phyloP scores from a whole-genome alignment of 2,113 vertebrate species.

The Channa maculata region DNA sequence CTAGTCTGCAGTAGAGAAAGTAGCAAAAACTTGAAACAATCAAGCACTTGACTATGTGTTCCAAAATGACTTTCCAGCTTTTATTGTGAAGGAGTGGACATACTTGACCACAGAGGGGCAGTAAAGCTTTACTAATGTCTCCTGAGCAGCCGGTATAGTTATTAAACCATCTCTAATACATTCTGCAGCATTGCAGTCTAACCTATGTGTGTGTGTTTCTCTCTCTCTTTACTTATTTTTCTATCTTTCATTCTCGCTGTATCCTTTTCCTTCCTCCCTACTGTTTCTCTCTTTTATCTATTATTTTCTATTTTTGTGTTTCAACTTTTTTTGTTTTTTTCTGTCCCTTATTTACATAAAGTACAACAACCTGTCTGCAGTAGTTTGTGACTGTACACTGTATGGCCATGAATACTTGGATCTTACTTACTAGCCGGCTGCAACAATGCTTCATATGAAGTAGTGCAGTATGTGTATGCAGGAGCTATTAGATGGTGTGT shows the following conservation, averaged over 20 bases:
- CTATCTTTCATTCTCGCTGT: not conserved
- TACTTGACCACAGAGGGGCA: slow-evolving; percentile 47
- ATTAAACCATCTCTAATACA: slow-evolving; percentile 24
- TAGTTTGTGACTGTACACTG: not conserved
- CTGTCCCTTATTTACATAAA: too few relatives aligned
- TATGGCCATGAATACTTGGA: slow-evolving; percentile 5
- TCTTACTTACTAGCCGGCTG: not conserved
- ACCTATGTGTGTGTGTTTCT: not conserved
- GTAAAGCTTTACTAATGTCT: slow-evolving; percentile 13
- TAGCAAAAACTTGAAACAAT: too few relatives aligned
- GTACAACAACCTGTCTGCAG: too few relatives aligned
- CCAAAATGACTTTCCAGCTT: not conserved
- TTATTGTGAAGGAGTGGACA: not conserved
- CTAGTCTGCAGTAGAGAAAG: too few relatives aligned
- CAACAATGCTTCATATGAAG: not conserved
- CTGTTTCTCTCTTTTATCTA: not conserved
- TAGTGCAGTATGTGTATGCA: not conserved
- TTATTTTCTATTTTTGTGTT: too few relatives aligned
- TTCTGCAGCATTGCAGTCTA: slow-evolving; percentile 66
- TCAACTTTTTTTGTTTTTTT: not conserved
- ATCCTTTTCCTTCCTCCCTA: not conserved
- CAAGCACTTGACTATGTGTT: too few relatives aligned
- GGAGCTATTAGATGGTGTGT: not conserved
- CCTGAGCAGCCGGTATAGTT: not conserved
- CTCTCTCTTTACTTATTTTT: not conserved